These are phyloP conservation scores for Papilio polyxenes DNA, from an alignment of 1,140 invertebrate species.

Conservation along the genomic window DNA sequence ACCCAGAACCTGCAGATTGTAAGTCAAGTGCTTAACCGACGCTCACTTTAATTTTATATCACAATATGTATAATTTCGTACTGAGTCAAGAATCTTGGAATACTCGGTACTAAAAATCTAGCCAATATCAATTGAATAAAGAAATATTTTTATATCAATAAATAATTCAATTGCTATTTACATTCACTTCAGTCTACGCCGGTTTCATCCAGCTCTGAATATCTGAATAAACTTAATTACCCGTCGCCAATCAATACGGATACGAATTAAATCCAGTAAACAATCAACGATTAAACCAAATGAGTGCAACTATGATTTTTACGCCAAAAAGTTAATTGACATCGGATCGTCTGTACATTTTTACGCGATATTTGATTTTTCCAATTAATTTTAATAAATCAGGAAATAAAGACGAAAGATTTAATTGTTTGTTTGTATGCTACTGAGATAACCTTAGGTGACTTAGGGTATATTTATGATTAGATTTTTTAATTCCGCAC, in stretches of 20 bases:
- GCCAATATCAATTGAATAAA: not conserved
- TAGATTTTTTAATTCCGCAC: too few relatives aligned
- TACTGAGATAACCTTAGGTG: too few relatives aligned
- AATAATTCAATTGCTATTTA: conserved; percentile 14
- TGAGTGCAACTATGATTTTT: conserved; percentile 19
- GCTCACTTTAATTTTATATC: too few relatives aligned
- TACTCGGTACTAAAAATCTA: not conserved
- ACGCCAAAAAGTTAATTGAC: conserved; percentile 28
- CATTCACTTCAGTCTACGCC: not conserved
- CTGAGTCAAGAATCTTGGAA: too few relatives aligned
- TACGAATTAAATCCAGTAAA: conserved; percentile 33
- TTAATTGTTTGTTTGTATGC: too few relatives aligned
- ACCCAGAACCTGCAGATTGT: too few relatives aligned
- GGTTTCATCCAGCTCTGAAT: conserved; percentile 9
- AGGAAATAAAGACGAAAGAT: too few relatives aligned
- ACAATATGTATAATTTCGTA: too few relatives aligned
- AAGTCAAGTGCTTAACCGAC: too few relatives aligned
- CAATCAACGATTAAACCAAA: conserved; percentile 37
- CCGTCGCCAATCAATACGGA: conserved; percentile 22
- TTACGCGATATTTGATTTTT: not conserved
- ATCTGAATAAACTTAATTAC: conserved; percentile 38
- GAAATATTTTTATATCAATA: not conserved
- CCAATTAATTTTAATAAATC: not conserved
- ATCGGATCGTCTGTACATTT: not conserved
- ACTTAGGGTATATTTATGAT: too few relatives aligned